Conservation (phyloP, 2,888 invertebrate species). For the Napeogenes inachia region DNA sequence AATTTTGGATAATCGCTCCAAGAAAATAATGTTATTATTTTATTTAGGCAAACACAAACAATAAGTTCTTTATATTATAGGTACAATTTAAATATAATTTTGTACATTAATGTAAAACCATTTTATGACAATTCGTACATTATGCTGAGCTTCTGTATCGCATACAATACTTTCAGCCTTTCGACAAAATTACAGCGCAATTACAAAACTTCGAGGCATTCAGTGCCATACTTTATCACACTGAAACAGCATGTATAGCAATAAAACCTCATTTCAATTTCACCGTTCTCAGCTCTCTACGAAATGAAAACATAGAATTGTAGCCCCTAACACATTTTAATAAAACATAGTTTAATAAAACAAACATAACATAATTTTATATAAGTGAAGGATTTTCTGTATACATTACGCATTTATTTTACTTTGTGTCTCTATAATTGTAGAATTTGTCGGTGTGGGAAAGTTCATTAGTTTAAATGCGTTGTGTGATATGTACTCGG, state of each 20-base stretch:
- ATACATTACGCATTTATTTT: constrained; percentile 9
- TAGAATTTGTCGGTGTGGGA: too few relatives aligned
- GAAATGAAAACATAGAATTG: constrained; percentile 9
- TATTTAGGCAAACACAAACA: background rate
- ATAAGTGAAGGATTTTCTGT: constrained; percentile 8
- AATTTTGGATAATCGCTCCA: background rate
- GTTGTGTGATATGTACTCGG: background rate
- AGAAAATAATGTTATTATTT: too few relatives aligned
- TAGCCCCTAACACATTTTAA: constrained; percentile 11
- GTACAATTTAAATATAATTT: background rate
- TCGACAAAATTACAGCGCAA: constrained; percentile 25
- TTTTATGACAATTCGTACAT: background rate
- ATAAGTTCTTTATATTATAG: too few relatives aligned
- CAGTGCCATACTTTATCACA: constrained; percentile 32
- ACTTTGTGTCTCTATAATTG: constrained; percentile 13
- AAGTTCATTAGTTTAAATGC: background rate
- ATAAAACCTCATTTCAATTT: constrained; percentile 26
- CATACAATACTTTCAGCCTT: constrained; percentile 23
- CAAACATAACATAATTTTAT: background rate
- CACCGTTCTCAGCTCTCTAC: constrained; percentile 7
- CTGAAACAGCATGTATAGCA: constrained; percentile 30
- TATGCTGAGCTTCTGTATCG: constrained; percentile 12
- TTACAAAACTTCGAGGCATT: constrained; percentile 29
- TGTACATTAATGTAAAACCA: background rate
- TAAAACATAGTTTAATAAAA: constrained; percentile 10